Base-by-base conservation (phyloP, 2,888 invertebrate genomes). In the Ceriagrion tenellum region DNA sequence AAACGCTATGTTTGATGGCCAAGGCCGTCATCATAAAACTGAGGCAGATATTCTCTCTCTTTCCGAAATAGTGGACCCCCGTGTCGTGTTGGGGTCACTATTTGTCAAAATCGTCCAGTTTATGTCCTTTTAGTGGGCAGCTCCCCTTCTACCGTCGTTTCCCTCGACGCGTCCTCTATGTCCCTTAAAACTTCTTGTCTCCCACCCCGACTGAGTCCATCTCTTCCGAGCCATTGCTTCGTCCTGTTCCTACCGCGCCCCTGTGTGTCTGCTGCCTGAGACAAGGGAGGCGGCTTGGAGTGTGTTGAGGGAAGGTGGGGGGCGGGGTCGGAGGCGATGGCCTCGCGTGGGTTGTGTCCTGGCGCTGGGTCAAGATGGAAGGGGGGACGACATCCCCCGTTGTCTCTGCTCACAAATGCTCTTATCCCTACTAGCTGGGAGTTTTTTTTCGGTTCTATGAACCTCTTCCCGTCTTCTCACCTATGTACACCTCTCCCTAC, bases 341-440 rank as follows among this genome's bases (percentile, higher is more conserved):
- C 93, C 69, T 74, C 16, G 63, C 93, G 93, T 69, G 63, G 63
- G 93, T 4, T 63, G 74, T 69, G 69, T 35, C 20, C 93, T 93
- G 93, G 93, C 93, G 63, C 26, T 74, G 69, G 69, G 93, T 93
- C 93, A 93, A 93, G 69, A 63, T 30, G 35, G 59, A 26, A 69
- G 81, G 23, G 69, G 69, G 23, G n/a, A 69, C 69, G 6, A 47
- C 8, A 8, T 8, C 47, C 35, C 81, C 30, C 16, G 0, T 35
- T 35, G 16, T 35, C 18, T 2, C 30, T 6, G n/a, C 81, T 81
- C 81, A 35, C 35, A 26, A n/a, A 26, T 69, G n/a, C n/a, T 69
- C 69, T 69, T 69, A 10, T 6, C n/a, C 69, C n/a, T n/a, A 69
- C n/a, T 4, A 26, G 12, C 59, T 8, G 59, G 2, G 13, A 59